Evolutionary conservation across 2,888 invertebrate genomes (phyloP), one percentile per base, ranked within the genome.

Genomic region (Oxytorus armatus): DNA sequence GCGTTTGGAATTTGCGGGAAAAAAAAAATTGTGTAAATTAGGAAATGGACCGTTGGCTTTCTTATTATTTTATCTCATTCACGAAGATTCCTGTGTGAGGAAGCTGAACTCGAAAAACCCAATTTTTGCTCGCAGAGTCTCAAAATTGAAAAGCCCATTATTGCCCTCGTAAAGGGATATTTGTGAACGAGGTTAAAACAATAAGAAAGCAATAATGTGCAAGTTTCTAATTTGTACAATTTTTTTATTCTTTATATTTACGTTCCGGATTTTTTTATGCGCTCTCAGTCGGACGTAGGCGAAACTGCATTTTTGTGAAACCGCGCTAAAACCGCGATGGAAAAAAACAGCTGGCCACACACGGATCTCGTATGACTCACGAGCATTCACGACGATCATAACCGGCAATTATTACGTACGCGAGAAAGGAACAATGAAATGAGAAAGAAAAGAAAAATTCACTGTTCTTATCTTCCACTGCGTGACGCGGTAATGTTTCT

Each of bases 261-360:
- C 18, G 5, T 14, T 16, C 1, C 16, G 1, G 11, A 14, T 21
- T 5, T 49, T 25, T 44, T 8, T 33, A 18, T 51, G 25, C 49
- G n/a, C 49, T 51, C 36, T 51, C 36, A 39, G 1, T 21, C 21
- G 49, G 8, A 51, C 66, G 66, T 39, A 51, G 33, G 29, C 51
- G 66, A 51, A 66, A 66, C 49, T 65, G 18, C 39, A 51, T 70
- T 57, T 70, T 72, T 59, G 57, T 16, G 36, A 49, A 59, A 72
- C 33, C 36, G 47, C 49, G 5, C 33, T 21, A 47, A 36, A 49
- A 36, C n/a, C 14, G 33, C 21, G 18, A 21, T 21, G 25, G 21
- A 14, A 21, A n/a, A 23, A 29, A 29, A 57, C 29, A 14, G n/a
- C 36, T 8, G 36, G 5, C 10, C 36, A 10, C 36, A 8, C 36